phyloP scores from a whole-genome alignment of 2,888 invertebrate genomes.

The Cephus runcator region DNA sequence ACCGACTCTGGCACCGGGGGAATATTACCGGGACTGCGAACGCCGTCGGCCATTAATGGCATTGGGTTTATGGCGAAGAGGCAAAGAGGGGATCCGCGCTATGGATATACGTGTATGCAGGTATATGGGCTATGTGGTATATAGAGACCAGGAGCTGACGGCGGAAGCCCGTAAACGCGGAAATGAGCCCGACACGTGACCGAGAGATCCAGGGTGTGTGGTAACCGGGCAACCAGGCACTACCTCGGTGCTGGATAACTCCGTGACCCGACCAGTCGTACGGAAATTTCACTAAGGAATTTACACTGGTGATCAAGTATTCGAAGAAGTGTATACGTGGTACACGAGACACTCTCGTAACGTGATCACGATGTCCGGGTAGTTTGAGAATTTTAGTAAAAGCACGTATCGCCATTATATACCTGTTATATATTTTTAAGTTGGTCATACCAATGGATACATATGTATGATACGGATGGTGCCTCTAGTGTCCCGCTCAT shows the following conservation, averaged over 20 bases:
- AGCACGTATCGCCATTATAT: not conserved
- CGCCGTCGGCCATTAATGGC: constrained; percentile 26
- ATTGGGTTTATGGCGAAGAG: constrained; percentile 28
- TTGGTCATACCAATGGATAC: not conserved
- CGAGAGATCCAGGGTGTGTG: not conserved
- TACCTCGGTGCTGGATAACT: constrained; percentile 16
- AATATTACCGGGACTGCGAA: constrained; percentile 19
- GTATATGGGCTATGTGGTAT: not conserved
- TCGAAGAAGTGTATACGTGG: not conserved
- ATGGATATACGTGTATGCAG: not conserved
- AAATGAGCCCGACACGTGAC: constrained; percentile 19
- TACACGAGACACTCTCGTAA: not conserved
- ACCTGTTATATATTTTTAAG: not conserved
- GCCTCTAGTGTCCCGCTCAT: not conserved
- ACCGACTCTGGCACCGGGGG: not conserved
- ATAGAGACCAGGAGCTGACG: not conserved
- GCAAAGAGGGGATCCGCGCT: not conserved
- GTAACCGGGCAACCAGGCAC: constrained; percentile 18
- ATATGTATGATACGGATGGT: not conserved
- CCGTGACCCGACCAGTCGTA: constrained; percentile 19
- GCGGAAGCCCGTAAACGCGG: constrained; percentile 27
- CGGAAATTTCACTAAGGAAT: not conserved
- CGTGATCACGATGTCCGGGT: not conserved
- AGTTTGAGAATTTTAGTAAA: not conserved
- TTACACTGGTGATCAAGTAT: not conserved